phyloP scores from a whole-genome alignment of 1,140 invertebrate genomes.

The Microplitis mediator region DNA sequence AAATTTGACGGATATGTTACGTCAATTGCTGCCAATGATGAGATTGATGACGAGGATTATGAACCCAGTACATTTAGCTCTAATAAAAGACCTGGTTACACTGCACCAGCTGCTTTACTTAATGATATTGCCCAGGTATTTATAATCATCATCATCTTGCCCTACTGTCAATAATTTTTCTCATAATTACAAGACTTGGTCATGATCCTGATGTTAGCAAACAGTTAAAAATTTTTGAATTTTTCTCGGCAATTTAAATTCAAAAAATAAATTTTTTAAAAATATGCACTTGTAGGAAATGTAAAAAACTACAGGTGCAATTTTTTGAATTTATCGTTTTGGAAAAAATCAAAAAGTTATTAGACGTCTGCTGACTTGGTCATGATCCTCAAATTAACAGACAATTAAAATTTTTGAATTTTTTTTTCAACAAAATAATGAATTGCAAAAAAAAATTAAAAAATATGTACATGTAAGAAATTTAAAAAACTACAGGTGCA shows the following conservation, averaged over 20 bases:
- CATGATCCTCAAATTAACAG: too few relatives aligned
- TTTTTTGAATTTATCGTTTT: too few relatives aligned
- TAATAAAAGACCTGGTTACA: slow-evolving; percentile 77
- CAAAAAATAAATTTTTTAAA: too few relatives aligned
- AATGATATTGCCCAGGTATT: slow-evolving; percentile 86
- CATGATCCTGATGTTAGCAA: not conserved
- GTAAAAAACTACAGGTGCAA: slow-evolving; percentile 9
- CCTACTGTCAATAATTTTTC: too few relatives aligned
- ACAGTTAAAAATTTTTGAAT: not conserved
- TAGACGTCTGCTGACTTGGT: too few relatives aligned
- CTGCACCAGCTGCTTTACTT: slow-evolving; percentile 84
- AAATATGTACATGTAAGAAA: too few relatives aligned
- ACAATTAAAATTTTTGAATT: too few relatives aligned
- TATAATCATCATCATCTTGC: too few relatives aligned
- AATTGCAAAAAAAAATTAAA: not conserved
- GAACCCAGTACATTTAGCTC: slow-evolving; percentile 71
- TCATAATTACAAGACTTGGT: too few relatives aligned
- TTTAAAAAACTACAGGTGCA: not conserved
- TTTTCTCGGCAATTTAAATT: too few relatives aligned
- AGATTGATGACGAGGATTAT: slow-evolving; percentile 89
- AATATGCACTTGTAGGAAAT: too few relatives aligned
- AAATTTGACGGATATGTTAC: slow-evolving; percentile 95
- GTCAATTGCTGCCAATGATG: slow-evolving; percentile 93
- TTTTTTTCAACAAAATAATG: too few relatives aligned
- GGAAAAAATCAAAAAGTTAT: not conserved